Conservation (phyloP, 1,140 invertebrate genomes). For the Tigriopus japonicus region DNA sequence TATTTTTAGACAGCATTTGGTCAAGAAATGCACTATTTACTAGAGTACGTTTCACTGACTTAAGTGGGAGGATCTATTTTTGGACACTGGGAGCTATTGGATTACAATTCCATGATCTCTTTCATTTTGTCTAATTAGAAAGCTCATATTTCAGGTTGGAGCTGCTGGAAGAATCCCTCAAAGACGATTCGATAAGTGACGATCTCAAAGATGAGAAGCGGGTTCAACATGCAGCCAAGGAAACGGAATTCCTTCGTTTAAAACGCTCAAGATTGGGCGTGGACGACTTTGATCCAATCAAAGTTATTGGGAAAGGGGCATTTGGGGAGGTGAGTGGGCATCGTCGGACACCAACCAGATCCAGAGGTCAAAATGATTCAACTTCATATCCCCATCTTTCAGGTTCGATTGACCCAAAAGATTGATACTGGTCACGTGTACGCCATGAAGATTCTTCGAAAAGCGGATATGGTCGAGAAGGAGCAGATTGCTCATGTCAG, state of each 20-base stretch:
- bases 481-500: slow-evolving; percentile 95
- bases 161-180: slow-evolving; percentile 79
- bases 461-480: slow-evolving; percentile 98
- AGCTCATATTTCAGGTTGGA: slow-evolving; percentile 42
- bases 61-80: neutral
- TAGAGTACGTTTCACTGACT: neutral
- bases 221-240: slow-evolving; percentile 86
- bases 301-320: slow-evolving; percentile 86
- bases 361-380: no score
- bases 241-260: slow-evolving; percentile 90
- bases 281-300: slow-evolving; percentile 94
- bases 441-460: slow-evolving; percentile 98
- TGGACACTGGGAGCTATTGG: no score
- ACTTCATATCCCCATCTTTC: no score
- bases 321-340: slow-evolving; percentile 66
- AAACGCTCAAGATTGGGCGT: slow-evolving; percentile 89
- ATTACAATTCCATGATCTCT: neutral
- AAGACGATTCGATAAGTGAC: slow-evolving; percentile 71
- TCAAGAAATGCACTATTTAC: no score
- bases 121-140: neutral
- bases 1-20: no score
- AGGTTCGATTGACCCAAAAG: slow-evolving; percentile 94
- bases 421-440: slow-evolving; percentile 99
- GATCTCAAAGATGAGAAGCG: slow-evolving; percentile 69
- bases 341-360: no score